These are phyloP conservation scores for Oncorhynchus kisutch DNA, from an alignment of 2,113 vertebrate species.

Conservation along the genomic window DNA sequence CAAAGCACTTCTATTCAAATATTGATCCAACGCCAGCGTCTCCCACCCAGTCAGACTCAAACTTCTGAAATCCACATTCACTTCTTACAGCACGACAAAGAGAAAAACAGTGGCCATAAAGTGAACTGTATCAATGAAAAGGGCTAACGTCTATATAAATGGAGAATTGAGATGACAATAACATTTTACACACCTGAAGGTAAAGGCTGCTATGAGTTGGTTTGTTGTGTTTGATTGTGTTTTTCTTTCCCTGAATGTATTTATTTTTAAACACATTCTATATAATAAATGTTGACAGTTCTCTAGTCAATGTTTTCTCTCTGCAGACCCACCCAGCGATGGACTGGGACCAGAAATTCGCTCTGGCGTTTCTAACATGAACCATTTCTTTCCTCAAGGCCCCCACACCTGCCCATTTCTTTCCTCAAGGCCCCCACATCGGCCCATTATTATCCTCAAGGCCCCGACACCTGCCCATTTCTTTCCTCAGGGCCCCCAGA, in stretches of 20 bases:
- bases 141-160: conserved; percentile 12
- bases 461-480: too few species aligned
- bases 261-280: background rate
- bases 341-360: too few species aligned
- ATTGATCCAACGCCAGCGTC: conserved; percentile 60
- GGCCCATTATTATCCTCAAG: too few species aligned
- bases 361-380: too few species aligned
- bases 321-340: too few species aligned
- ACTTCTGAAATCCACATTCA: conserved; percentile 31
- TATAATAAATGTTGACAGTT: background rate
- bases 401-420: too few species aligned
- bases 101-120: background rate
- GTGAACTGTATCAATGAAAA: conserved; percentile 28
- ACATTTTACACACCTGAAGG: background rate
- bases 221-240: conserved; percentile 1
- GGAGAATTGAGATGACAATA: background rate
- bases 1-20: conserved; percentile 62
- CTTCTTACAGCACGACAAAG: background rate
- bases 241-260: background rate
- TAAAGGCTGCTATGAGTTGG: background rate
- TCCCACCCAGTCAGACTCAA: conserved; percentile 25
- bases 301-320: background rate
- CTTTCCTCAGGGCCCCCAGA: too few species aligned
- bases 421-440: too few species aligned
- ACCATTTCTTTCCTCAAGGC: too few species aligned